Evolutionary conservation across 2,797 vertebrate species (phyloP).

Genomic region (Thaleichthys pacificus): DNA sequence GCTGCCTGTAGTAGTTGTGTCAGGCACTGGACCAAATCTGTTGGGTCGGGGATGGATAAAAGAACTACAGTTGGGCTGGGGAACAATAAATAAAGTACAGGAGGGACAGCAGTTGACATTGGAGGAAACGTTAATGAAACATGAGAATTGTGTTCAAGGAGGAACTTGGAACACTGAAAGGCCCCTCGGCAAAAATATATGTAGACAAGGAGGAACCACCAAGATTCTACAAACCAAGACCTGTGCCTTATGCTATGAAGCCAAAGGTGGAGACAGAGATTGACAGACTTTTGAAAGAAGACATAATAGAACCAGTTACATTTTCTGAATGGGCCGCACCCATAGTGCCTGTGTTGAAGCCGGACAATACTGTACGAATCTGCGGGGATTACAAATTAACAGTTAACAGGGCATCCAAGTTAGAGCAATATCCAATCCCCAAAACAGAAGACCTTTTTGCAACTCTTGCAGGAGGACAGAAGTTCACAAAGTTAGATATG

Average conservation of each 20-base stretch:
- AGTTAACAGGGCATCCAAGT: constrained; percentile 21
- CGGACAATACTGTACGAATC: constrained; percentile 3
- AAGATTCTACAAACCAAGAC: constrained; percentile 16
- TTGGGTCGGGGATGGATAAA: constrained; percentile 2
- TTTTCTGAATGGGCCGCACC: constrained; percentile 19
- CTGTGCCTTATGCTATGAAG: constrained; percentile 15
- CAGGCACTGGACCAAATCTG: constrained; percentile 2
- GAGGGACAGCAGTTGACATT: background rate
- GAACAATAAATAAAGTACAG: background rate
- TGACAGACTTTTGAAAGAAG: background rate
- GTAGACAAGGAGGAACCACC: background rate
- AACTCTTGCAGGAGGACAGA: constrained; percentile 17
- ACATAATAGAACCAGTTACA: constrained; percentile 8
- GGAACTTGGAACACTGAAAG: constrained; percentile 4
- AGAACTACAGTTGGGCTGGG: background rate
- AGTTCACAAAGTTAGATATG: constrained; percentile 31
- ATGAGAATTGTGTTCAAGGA: constrained; percentile 8
- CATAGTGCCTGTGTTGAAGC: constrained; percentile 13
- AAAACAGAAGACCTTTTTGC: constrained; percentile 28
- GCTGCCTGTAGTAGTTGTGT: constrained; percentile 3
- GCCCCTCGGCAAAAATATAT: constrained; percentile 10
- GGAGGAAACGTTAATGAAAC: background rate
- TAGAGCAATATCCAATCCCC: constrained; percentile 23
- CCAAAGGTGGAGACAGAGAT: constrained; percentile 1
- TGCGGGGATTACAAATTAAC: constrained; percentile 36